Evolutionary conservation across 1,140 invertebrate genomes (phyloP).

Genomic region (Helicoverpa armigera): DNA sequence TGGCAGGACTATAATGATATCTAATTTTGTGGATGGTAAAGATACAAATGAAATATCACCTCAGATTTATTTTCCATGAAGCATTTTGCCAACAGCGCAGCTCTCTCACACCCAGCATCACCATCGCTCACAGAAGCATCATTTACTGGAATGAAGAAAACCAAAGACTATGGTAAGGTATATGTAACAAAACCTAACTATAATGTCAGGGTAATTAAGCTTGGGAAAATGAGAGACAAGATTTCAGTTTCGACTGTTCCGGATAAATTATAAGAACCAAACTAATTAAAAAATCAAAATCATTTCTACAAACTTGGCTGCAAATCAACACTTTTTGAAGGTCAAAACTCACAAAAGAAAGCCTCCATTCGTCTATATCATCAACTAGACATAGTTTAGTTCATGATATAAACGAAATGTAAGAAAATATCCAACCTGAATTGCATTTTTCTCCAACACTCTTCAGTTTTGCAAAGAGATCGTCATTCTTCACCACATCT

Average conservation of each 20-base stretch:
- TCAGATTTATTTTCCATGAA: not conserved
- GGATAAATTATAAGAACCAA: no score
- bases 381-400: no score
- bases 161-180: not conserved
- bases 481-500: not conserved
- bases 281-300: no score
- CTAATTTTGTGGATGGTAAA: no score
- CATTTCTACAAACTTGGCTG: no score
- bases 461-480: not conserved
- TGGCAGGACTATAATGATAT: no score
- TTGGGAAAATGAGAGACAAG: no score
- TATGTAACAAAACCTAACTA: no score
- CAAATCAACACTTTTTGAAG: no score
- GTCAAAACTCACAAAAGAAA: not conserved
- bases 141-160: constrained; percentile 51
- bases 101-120: constrained; percentile 53
- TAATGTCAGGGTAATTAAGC: no score
- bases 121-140: constrained; percentile 52
- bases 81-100: not conserved
- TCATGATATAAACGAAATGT: not conserved
- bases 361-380: not conserved
- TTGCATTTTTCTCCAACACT: not conserved
- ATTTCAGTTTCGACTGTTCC: no score
- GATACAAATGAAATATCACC: not conserved
- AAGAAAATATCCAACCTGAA: not conserved